These are phyloP conservation scores for Phalacrocorax carbo DNA, from an alignment of 2,113 vertebrate species.

Conservation along the genomic window DNA sequence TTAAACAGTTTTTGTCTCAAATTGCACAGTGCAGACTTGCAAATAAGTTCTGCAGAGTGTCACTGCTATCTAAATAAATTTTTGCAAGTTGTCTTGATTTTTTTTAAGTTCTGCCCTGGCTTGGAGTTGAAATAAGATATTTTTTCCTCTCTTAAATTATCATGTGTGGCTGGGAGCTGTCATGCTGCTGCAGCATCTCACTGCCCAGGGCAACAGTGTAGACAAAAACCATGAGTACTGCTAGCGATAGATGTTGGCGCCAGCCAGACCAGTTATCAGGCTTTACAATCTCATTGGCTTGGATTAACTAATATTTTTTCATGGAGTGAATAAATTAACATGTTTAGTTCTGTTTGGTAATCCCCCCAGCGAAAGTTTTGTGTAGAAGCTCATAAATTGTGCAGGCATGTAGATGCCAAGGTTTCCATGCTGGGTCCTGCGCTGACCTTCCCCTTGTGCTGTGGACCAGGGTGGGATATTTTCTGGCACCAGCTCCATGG, in stretches of 20 bases:
- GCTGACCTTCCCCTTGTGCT: not conserved
- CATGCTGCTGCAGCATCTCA: constrained; percentile 41
- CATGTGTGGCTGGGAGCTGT: constrained; percentile 47
- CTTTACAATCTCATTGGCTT: constrained; percentile 34
- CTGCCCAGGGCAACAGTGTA: constrained; percentile 42
- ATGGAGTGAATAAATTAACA: constrained; percentile 35
- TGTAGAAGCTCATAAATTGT: not conserved
- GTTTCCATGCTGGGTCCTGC: rapidly evolving
- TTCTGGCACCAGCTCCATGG: not conserved
- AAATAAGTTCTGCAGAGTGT: constrained; percentile 44
- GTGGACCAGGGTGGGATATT: not conserved
- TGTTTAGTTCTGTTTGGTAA: constrained; percentile 38
- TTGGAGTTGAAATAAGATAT: constrained; percentile 3
- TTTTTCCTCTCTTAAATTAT: constrained; percentile 24
- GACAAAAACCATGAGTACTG: constrained; percentile 41
- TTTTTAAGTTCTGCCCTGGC: not conserved
- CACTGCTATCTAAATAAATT: constrained; percentile 23
- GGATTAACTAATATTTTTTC: constrained; percentile 55
- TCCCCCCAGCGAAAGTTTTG: not conserved
- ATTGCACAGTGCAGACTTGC: constrained; percentile 36
- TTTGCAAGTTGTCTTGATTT: constrained; percentile 43
- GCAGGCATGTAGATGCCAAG: not conserved
- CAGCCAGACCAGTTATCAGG: constrained; percentile 32
- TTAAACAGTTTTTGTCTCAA: constrained; percentile 15
- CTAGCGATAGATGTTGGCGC: constrained; percentile 34